Base-by-base conservation (phyloP, 2,797 vertebrate species). In the Distichodus sexfasciatus region DNA sequence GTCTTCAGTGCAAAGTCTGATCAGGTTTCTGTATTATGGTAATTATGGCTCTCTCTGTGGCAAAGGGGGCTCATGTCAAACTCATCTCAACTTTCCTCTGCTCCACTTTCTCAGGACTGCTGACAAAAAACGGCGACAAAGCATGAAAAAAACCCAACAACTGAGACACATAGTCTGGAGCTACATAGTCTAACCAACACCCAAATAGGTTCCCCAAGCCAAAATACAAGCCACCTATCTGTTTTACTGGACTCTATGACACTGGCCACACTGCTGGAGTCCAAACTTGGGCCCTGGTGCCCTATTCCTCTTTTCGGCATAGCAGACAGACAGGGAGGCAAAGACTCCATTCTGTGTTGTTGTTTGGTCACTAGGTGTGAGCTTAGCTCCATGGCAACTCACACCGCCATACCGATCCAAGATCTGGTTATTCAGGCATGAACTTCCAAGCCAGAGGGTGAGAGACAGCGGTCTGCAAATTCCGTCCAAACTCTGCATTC, bases 351-450 rank as follows among this genome's bases (percentile, higher is more conserved):
- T 71, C 38, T 7, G 6, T 76, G 67, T 77, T 77, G 71, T 77
- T 78, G 73, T 77, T 74, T 78, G 75, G 77, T 81, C 72, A 74
- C 77, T 78, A 79, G 80, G 77, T 77, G 75, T 77, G 77, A 70
- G 60, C 43, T 58, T 35, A 64, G 72, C 75, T 69, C 77, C 75
- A 71, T 81, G 68, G 77, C 50, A 79, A 81, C 77, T 46, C 1
- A 44, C 35, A 72, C 53, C 3, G 19, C 24, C 47, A 36, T 50
- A 58, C 55, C 6, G 59, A 69, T 76, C 60, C 76, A 66, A 61
- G 66, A 67, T 66, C 55, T 47, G 61, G 76, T 76, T 74, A 72
- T 76, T 77, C 78, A 79, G 75, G 73, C 75, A 6, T 66, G 64
- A 62, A 62, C 53, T 24, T 63, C 7, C 26, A 72, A 59, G 19